phyloP scores from a whole-genome alignment of 2,888 invertebrate genomes.

The Deilephila elpenor region DNA sequence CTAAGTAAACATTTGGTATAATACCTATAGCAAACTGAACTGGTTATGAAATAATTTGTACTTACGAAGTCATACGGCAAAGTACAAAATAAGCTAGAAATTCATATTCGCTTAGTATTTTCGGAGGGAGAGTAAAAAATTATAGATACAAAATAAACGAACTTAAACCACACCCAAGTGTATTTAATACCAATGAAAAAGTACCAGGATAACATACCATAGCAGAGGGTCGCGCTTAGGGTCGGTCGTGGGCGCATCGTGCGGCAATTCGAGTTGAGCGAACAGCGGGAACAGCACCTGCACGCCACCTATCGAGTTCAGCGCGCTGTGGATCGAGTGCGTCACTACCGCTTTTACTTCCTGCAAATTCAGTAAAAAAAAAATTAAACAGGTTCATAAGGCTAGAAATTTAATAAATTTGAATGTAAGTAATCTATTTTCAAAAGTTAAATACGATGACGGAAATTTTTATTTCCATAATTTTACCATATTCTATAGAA shows the following conservation, averaged over 20 bases:
- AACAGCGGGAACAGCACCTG: slow-evolving; percentile 99
- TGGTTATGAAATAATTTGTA: too few relatives aligned
- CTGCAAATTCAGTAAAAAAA: slow-evolving; percentile 77
- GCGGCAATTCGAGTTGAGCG: slow-evolving; percentile 97
- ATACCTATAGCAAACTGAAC: too few relatives aligned
- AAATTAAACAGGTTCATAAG: neutral
- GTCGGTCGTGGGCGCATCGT: slow-evolving; percentile 91
- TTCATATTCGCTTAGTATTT: too few relatives aligned
- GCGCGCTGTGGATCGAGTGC: slow-evolving; percentile 99
- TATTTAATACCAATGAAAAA: slow-evolving; percentile 10
- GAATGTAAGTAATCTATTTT: too few relatives aligned
- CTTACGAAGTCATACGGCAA: too few relatives aligned
- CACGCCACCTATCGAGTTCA: slow-evolving; percentile 99
- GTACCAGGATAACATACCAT: slow-evolving; percentile 86
- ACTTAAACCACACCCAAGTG: neutral
- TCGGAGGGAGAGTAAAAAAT: neutral
- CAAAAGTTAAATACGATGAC: too few relatives aligned
- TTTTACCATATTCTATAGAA: too few relatives aligned
- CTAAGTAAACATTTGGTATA: neutral
- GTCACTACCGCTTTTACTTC: slow-evolving; percentile 99
- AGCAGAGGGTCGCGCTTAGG: slow-evolving; percentile 94
- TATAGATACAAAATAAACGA: neutral
- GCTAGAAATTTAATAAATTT: too few relatives aligned
- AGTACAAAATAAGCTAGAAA: too few relatives aligned
- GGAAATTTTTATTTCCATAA: too few relatives aligned